Evolutionary conservation across 1,140 invertebrate species (phyloP).

Genomic region (Hycleus phaleratus): DNA sequence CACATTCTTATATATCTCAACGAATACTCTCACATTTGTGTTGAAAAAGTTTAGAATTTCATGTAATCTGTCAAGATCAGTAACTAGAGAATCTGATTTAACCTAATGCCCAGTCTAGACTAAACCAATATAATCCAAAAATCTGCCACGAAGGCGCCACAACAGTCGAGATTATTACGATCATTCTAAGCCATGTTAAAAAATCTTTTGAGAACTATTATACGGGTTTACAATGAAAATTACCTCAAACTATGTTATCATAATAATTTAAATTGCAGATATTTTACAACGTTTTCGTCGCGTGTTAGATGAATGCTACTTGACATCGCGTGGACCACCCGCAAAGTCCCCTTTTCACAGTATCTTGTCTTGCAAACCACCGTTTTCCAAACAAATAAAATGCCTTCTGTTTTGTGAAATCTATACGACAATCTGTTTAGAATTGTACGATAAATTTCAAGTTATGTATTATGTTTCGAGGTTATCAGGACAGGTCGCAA

Average conservation of each 20-base stretch:
- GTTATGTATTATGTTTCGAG: too few relatives aligned
- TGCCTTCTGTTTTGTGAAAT: too few relatives aligned
- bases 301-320: conserved; percentile 12
- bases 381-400: background rate
- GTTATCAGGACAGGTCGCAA: background rate
- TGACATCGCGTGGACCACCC: conserved; percentile 20
- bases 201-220: too few relatives aligned
- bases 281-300: background rate
- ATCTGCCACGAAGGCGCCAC: conserved; percentile 12
- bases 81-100: conserved; percentile 1
- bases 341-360: background rate
- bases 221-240: too few relatives aligned
- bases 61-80: background rate
- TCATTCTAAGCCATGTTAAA: too few relatives aligned
- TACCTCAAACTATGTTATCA: background rate
- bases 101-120: conserved; percentile 8
- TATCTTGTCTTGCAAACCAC: background rate
- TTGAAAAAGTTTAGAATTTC: too few relatives aligned
- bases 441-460: too few relatives aligned
- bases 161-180: background rate
- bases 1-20: too few relatives aligned
- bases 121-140: conserved; percentile 6
- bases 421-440: too few relatives aligned
- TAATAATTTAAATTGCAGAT: background rate
- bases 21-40: too few relatives aligned